Evolutionary conservation across 1,140 invertebrate genomes (phyloP).

Genomic region (Telenomus remus): DNA sequence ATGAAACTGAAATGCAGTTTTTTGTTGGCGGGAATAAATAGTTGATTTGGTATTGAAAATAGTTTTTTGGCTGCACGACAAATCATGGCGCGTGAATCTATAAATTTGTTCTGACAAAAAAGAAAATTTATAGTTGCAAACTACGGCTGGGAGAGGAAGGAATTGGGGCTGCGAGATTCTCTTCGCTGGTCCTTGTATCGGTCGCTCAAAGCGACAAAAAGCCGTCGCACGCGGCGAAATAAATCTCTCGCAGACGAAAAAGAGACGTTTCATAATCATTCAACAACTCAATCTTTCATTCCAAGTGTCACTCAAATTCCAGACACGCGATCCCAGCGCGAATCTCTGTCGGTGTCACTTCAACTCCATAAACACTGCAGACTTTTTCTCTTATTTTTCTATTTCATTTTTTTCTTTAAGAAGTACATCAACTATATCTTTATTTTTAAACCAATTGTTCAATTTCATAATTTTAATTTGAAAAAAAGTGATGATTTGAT

Average conservation of each 20-base stretch:
- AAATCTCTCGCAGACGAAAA: conserved; percentile 36
- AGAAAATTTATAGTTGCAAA: no score
- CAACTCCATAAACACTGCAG: neutral
- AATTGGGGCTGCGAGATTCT: neutral
- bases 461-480: no score
- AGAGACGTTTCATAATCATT: conserved; percentile 49
- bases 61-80: neutral
- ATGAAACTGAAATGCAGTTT: no score
- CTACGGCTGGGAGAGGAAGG: neutral
- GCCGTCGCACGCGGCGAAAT: conserved; percentile 15
- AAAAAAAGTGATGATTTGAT: no score
- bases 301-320: conserved; percentile 33
- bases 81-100: neutral
- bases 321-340: conserved; percentile 17
- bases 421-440: no score
- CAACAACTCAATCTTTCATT: conserved; percentile 47
- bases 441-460: no score
- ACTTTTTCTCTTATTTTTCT: no score
- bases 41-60: no score
- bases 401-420: no score
- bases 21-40: no score
- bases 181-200: neutral
- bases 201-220: conserved; percentile 32
- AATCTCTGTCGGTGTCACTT: conserved; percentile 15
- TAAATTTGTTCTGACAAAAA: neutral